Conservation (phyloP, 1,140 invertebrate genomes). For the Diorhabda elongata region DNA sequence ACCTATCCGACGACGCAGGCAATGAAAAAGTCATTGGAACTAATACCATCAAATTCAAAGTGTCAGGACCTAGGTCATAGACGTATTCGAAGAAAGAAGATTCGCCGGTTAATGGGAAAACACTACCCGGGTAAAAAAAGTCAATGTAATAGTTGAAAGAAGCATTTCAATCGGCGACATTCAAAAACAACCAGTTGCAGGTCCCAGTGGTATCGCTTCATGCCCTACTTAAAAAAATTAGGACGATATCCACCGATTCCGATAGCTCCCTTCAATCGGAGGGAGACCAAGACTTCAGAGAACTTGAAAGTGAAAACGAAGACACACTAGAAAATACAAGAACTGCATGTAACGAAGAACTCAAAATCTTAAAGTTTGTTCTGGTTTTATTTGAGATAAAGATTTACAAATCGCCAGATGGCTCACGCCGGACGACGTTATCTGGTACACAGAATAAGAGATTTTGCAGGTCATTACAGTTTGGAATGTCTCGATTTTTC, state of each 20-base stretch:
- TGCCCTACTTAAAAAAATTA: neutral
- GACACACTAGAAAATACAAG: neutral
- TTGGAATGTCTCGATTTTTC: no score
- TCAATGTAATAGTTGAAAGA: constrained; percentile 11
- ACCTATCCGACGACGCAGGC: neutral
- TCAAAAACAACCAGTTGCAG: neutral
- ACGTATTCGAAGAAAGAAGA: constrained; percentile 4
- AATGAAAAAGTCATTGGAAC: neutral
- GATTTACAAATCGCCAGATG: constrained; percentile 7
- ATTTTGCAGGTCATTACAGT: no score
- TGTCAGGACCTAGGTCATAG: constrained; percentile 9
- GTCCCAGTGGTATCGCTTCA: neutral
- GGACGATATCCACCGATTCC: constrained; percentile 4
- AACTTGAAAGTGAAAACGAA: constrained; percentile 4
- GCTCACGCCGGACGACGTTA: no score
- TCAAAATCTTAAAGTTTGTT: constrained; percentile 10
- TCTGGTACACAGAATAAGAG: no score
- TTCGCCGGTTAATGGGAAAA: neutral
- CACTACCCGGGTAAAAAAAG: constrained; percentile 5
- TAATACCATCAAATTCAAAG: constrained; percentile 5
- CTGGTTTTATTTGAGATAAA: constrained; percentile 10
- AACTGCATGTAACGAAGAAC: neutral
- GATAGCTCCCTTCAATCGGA: constrained; percentile 14
- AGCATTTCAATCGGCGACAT: constrained; percentile 10
- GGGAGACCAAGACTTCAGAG: neutral